phyloP scores from a whole-genome alignment of 2,797 vertebrate genomes.

The Thaleichthys pacificus region DNA sequence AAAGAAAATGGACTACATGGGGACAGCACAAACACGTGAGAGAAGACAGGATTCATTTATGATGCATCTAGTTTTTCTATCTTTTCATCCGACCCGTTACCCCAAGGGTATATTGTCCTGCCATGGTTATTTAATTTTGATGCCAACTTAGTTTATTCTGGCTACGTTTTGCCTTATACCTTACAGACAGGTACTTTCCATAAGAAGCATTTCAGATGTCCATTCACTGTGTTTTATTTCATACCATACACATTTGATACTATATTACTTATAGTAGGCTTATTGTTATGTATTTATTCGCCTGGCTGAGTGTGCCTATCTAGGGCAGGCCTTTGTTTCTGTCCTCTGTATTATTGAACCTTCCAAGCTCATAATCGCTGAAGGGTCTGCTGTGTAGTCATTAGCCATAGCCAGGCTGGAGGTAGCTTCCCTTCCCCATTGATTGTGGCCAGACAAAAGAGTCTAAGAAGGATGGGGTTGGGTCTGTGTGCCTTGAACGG shows the following conservation, averaged over 20 bases:
- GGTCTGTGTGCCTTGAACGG: neutral
- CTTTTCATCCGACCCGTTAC: constrained; percentile 2
- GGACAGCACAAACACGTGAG: neutral
- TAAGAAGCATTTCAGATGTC: constrained; percentile 38
- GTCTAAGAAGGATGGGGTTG: neutral
- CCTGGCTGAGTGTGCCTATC: neutral
- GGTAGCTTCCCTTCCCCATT: constrained; percentile 14
- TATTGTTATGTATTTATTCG: constrained; percentile 22
- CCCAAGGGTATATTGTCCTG: constrained; percentile 1
- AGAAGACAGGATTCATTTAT: neutral
- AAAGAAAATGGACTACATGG: neutral
- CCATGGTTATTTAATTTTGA: constrained; percentile 4
- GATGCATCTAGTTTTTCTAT: constrained; percentile 6
- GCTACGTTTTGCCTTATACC: constrained; percentile 31
- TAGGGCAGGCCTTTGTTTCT: constrained; percentile 7
- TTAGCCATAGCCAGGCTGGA: constrained; percentile 1
- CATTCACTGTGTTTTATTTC: neutral
- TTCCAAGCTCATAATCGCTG: constrained; percentile 3
- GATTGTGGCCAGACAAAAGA: constrained; percentile 23
- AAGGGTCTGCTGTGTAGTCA: constrained; percentile 39
- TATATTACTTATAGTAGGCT: constrained; percentile 31
- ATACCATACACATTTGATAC: neutral
- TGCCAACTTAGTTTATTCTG: neutral
- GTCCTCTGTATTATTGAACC: constrained; percentile 3
- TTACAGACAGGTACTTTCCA: constrained; percentile 40